These are phyloP conservation scores for Condylostylus longicornis DNA, from an alignment of 1,140 invertebrate genomes.

Conservation along the genomic window DNA sequence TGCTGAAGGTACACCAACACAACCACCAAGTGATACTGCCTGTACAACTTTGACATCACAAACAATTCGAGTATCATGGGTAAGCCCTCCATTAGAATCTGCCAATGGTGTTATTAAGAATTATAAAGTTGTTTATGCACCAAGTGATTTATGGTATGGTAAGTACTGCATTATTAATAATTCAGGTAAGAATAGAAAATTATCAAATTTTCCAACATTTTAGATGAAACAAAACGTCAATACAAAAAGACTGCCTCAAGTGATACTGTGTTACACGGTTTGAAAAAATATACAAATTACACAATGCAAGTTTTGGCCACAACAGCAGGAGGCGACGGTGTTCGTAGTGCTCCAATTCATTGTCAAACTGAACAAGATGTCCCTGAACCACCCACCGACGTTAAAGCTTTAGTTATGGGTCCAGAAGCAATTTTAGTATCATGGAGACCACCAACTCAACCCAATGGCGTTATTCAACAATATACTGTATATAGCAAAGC, in stretches of 20 bases:
- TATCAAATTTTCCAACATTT: too few species aligned
- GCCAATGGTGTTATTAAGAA: slow-evolving; percentile 91
- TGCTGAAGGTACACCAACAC: slow-evolving; percentile 82
- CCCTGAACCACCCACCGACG: slow-evolving; percentile 77
- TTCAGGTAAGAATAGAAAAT: background rate
- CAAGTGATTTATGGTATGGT: slow-evolving; percentile 81
- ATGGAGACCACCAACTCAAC: slow-evolving; percentile 81
- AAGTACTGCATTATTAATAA: slow-evolving; percentile 33
- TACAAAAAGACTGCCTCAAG: slow-evolving; percentile 81
- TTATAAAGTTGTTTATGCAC: slow-evolving; percentile 91
- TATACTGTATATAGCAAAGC: slow-evolving; percentile 85
- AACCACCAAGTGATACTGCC: slow-evolving; percentile 78
- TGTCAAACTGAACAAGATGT: slow-evolving; percentile 92
- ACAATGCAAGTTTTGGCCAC: slow-evolving; percentile 91
- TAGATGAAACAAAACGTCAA: slow-evolving; percentile 81
- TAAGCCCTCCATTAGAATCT: slow-evolving; percentile 71
- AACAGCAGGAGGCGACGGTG: slow-evolving; percentile 90
- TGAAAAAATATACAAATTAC: slow-evolving; percentile 94
- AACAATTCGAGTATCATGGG: slow-evolving; percentile 86
- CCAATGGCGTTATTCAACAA: slow-evolving; percentile 83
- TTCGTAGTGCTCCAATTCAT: slow-evolving; percentile 75
- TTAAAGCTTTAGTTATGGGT: slow-evolving; percentile 86
- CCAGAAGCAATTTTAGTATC: slow-evolving; percentile 79
- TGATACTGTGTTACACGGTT: slow-evolving; percentile 79
- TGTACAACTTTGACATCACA: slow-evolving; percentile 85